These are phyloP conservation scores for Tricholauxania praeusta DNA, from an alignment of 2,888 invertebrate genomes.

Conservation along the genomic window DNA sequence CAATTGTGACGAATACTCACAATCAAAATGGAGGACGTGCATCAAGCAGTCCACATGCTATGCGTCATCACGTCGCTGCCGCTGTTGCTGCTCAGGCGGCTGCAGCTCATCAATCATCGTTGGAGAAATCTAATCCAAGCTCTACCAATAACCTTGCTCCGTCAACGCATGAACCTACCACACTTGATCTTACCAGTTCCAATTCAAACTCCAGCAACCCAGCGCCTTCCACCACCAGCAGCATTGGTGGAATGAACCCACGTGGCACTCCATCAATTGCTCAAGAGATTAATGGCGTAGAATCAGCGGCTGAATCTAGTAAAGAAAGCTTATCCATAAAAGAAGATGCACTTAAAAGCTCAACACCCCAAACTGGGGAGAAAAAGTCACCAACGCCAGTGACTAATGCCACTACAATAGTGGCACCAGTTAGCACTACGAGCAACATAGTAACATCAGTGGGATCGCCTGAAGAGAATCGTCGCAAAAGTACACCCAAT, in stretches of 20 bases:
- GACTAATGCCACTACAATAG: slow-evolving; percentile 30
- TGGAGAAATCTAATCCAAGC: slow-evolving; percentile 53
- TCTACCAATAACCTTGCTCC: slow-evolving; percentile 37
- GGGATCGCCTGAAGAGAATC: slow-evolving; percentile 38
- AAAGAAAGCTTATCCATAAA: slow-evolving; percentile 52
- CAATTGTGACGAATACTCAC: slow-evolving; percentile 43
- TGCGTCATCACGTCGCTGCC: slow-evolving; percentile 57
- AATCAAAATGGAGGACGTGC: slow-evolving; percentile 59
- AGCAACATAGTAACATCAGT: slow-evolving; percentile 23
- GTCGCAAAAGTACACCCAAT: slow-evolving; percentile 10
- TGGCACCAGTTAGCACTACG: slow-evolving; percentile 33
- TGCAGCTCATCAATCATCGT: slow-evolving; percentile 49
- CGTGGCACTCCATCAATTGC: slow-evolving; percentile 49
- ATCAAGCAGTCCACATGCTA: slow-evolving; percentile 62
- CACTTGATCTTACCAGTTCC: slow-evolving; percentile 65
- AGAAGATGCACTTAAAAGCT: slow-evolving; percentile 51
- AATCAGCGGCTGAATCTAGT: slow-evolving; percentile 54
- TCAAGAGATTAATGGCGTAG: slow-evolving; percentile 62
- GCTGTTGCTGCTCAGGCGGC: slow-evolving; percentile 46
- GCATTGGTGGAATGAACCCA: slow-evolving; percentile 48
- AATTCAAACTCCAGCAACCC: slow-evolving; percentile 66
- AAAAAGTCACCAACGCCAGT: slow-evolving; percentile 55
- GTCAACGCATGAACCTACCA: slow-evolving; percentile 59
- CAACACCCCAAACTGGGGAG: slow-evolving; percentile 50
- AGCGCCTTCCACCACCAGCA: slow-evolving; percentile 59